phyloP scores from a whole-genome alignment of 1,140 invertebrate species.

The Latrodectus geometricus region DNA sequence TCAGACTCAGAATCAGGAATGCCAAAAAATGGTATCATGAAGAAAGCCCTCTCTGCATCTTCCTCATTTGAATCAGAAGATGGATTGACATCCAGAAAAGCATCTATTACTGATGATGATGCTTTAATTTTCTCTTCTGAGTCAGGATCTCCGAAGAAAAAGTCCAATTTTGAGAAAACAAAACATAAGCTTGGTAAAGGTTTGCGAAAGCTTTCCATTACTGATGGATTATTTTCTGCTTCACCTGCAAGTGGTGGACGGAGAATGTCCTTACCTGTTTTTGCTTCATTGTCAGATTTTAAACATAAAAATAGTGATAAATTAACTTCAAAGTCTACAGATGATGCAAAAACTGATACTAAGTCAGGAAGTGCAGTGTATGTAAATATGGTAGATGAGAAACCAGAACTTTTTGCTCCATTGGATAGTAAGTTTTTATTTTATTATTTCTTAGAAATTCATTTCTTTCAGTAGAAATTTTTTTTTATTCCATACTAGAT shows the following conservation, averaged over 20 bases:
- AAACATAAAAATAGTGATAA: slow-evolving; percentile 29
- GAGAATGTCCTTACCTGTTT: slow-evolving; percentile 46
- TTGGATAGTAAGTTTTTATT: slow-evolving; percentile 50
- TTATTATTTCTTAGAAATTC: neutral
- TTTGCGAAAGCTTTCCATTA: slow-evolving; percentile 32
- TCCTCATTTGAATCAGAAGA: slow-evolving; percentile 40
- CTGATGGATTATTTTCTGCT: slow-evolving; percentile 48
- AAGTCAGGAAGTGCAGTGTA: slow-evolving; percentile 32
- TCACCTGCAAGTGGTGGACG: neutral
- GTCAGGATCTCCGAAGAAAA: slow-evolving; percentile 45
- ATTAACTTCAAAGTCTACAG: slow-evolving; percentile 12
- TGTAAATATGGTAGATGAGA: slow-evolving; percentile 62
- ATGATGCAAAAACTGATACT: neutral
- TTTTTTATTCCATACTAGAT: neutral
- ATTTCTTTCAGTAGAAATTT: neutral
- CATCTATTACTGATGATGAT: slow-evolving; percentile 54
- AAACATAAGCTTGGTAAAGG: slow-evolving; percentile 55
- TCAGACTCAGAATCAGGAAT: neutral
- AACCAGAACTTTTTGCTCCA: slow-evolving; percentile 55
- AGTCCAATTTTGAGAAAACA: slow-evolving; percentile 56
- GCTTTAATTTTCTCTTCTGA: neutral
- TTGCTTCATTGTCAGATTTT: slow-evolving; percentile 49
- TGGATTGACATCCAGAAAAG: slow-evolving; percentile 34
- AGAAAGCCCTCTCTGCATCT: slow-evolving; percentile 8
- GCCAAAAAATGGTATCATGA: neutral